Conservation (phyloP, 1,140 invertebrate species). For the Sarcophaga peregrina region DNA sequence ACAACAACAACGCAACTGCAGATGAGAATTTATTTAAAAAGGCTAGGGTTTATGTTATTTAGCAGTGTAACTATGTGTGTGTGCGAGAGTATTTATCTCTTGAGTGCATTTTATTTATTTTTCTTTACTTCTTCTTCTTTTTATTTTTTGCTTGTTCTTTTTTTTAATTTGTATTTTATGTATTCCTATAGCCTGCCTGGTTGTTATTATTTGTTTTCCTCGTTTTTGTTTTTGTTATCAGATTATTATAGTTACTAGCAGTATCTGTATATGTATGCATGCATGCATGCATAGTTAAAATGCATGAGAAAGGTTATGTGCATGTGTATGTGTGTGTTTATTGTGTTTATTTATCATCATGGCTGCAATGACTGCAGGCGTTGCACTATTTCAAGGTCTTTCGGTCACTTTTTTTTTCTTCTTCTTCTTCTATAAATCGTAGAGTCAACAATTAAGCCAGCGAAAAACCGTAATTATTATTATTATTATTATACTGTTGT, state of each 20-base stretch:
- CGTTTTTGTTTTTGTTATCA: background rate
- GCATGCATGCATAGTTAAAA: background rate
- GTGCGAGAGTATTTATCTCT: constrained; percentile 34
- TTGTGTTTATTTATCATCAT: background rate
- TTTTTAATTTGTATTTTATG: constrained; percentile 18
- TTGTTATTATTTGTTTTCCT: too few relatives aligned
- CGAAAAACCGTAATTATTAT: constrained; percentile 36
- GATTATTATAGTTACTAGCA: constrained; percentile 1
- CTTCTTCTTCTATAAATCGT: constrained; percentile 29
- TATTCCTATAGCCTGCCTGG: background rate
- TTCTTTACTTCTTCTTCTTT: constrained; percentile 11
- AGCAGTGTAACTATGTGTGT: background rate
- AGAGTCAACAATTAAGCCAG: constrained; percentile 32
- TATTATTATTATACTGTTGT: background rate
- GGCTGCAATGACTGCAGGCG: constrained; percentile 32
- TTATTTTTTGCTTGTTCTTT: background rate
- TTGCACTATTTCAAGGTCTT: constrained; percentile 47
- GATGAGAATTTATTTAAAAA: constrained; percentile 17
- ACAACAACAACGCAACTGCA: background rate
- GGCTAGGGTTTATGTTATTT: background rate
- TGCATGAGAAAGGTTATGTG: background rate
- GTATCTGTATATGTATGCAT: background rate
- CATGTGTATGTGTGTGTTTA: background rate
- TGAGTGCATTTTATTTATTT: constrained; percentile 30
- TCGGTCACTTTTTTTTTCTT: constrained; percentile 18